Base-by-base conservation (phyloP, 2,797 vertebrate species). In the Hylomyscus alleni region DNA sequence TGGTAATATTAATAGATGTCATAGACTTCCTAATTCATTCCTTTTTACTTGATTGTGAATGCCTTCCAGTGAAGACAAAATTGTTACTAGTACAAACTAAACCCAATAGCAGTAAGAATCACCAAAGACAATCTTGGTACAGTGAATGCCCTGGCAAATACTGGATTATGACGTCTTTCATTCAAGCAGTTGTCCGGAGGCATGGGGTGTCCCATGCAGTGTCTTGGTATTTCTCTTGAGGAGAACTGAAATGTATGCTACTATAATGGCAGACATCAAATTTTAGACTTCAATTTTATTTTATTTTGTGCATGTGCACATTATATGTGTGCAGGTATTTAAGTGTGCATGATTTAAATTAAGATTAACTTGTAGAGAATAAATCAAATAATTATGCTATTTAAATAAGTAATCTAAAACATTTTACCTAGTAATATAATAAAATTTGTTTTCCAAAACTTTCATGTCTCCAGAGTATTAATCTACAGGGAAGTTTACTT, bases 401-500 rank as follows among this genome's bases (percentile, higher is more conserved):
- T 72, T 91, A 91, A 93, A 37, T 58, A 31, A 75, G 62, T 52
- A 6, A 69, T 47, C 22, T 75, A 65, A 69, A 20, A 90, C n/a
- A 29, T 94, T 54, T n/a, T n/a, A 34, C 20, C 22, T 60, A 60
- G 82, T 80, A 85, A 82, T 67, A 44, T 47, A 44, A 58, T 89
- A 19, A 5, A 56, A 20, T 62, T 94, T 82, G 15, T 82, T 94
- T 95, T 92, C n/a, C 29, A 67, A 73, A 94, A 82, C n/a, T n/a
- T 29, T 3, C 6, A 9, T 76, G 34, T 75, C 29, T 77, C 47
- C 31, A 93, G 37, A 72, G 91, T 88, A 72, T 76, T 87, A 52
- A 90, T 7, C 4, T 24, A 89, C 77, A 84, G 14, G 22, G 37
- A 90, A 67, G n/a, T 17, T 84, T 58, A 4, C 19, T 67, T 90